Conservation (phyloP, 2,888 invertebrate genomes). For the Lampropteryx suffumata region DNA sequence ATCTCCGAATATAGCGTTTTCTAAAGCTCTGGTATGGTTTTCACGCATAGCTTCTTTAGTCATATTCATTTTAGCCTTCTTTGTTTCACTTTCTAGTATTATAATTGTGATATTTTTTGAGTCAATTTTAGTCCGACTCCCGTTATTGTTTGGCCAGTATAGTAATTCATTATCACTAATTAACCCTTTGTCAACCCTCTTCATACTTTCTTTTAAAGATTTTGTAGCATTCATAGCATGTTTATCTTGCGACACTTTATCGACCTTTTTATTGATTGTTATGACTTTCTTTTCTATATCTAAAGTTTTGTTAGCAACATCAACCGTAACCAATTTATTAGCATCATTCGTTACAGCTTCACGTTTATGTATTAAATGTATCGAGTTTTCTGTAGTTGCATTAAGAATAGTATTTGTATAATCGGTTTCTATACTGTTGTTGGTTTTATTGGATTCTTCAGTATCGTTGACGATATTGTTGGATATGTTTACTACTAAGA, state of each 20-base stretch:
- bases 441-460: constrained; percentile 44
- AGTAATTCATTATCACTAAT: constrained; percentile 55
- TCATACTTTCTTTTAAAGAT: constrained; percentile 35
- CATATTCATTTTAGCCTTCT: constrained; percentile 62
- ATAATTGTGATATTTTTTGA: constrained; percentile 61
- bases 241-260: constrained; percentile 1
- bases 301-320: constrained; percentile 6
- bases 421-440: constrained; percentile 68
- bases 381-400: constrained; percentile 38
- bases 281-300: constrained; percentile 10
- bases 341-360: constrained; percentile 27
- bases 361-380: constrained; percentile 50
- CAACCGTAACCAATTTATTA: constrained; percentile 3
- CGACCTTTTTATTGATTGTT: constrained; percentile 13
- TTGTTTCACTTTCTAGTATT: constrained; percentile 63
- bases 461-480: constrained; percentile 52
- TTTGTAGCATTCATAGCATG: constrained; percentile 16
- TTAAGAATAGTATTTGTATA: constrained; percentile 40
- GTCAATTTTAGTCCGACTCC: constrained; percentile 16
- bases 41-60: constrained; percentile 53
- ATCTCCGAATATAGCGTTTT: constrained; percentile 69
- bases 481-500: constrained; percentile 55
- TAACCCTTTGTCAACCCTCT: constrained; percentile 49
- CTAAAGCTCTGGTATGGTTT: constrained; percentile 58
- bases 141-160: constrained; percentile 60